Evolutionary conservation across 2,888 invertebrate genomes (phyloP), one percentile per base, ranked within the genome.

Genomic region (Tipula confusa): DNA sequence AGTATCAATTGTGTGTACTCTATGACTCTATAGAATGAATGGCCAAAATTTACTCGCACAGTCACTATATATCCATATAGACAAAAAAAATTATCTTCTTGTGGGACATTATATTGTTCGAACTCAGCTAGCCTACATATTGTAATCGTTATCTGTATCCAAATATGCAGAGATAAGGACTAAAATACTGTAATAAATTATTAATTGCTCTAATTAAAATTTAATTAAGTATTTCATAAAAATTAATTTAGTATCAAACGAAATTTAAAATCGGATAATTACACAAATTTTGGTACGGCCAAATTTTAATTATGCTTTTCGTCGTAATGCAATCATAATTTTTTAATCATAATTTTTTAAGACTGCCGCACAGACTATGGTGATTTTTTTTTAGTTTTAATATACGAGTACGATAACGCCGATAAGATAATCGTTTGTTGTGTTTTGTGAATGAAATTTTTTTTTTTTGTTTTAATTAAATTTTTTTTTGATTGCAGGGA

Each of bases 401-500:
- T 18, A 48, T 6, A n/a, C 1, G 38, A 38, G 38, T n/a, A 7
- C 24, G 2, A 64, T 1, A 24, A 43, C 64, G 24, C 1, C n/a
- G 7, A 64, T n/a, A 64, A 64, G 24, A 64, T 64, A 64, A 64
- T 24, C n/a, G 48, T 24, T 9, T 38, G 13, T 13, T 31, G 3
- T 31, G 7, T 79, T 79, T 79, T 79, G 9, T 43, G 43, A 43
- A 43, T 24, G 48, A 48, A 24, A 48, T 7, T 24, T 64, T 1
- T 24, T 64, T 64, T 64, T 9, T 64, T 64, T 9, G 64, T 24
- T 24, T 64, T 64, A 64, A 24, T 11, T 64, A 18, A 24, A 9
- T 64, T 64, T 24, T 64, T n/a, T n/a, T n/a, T n/a, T n/a, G n/a
- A n/a, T 86, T 87, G 6, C 89, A 93, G 94, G 92, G 92, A 85